Evolutionary conservation across 2,113 vertebrate genomes (phyloP), one percentile per base, ranked within the genome.

Genomic region (Penelope pileata): DNA sequence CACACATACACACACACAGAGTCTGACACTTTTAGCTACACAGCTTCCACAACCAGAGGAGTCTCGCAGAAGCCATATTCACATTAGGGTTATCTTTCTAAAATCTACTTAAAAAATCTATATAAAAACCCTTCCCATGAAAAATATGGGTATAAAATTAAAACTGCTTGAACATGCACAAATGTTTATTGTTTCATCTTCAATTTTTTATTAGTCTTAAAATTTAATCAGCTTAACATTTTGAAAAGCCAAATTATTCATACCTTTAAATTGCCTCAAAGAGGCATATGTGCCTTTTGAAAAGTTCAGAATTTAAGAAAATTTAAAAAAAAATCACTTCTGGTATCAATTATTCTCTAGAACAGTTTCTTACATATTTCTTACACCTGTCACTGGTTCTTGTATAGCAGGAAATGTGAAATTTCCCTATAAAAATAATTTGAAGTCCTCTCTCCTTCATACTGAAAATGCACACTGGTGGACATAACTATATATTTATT

Each of bases 241-340:
- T 69, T 80, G 30, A 90, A 91, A 94, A 43, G 5, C 19, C 13
- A n/a, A 15, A 40, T 62, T 7, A 30, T 68, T 69, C 6, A 10
- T 62, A 9, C 12, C 8, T 56, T 59, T 82, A 76, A 14, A 93
- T 80, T 75, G 8, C 1, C 29, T 66, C 47, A 72, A 13, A 4
- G 5, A 76, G 4, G 4, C 10, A 10, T 3, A 7, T 3, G 1
- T 2, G 6, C 3, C 7, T 18, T 45, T 69, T 64, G 19, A 90
- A 86, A 62, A 34, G 66, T 85, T 74, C 59, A 83, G 38, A 88
- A 53, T 76, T 43, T 73, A 59, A 53, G 12, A 9, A 87, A 84
- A 51, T 50, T 50, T 40, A 42, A n/a, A 7, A 2, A 13, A 88
- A 91, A 90, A 62, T 42, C 8, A 40, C 6, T 81, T 85, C 9